Conservation (phyloP, 1,140 invertebrate genomes). For the Caenorhabditis brenneri region DNA sequence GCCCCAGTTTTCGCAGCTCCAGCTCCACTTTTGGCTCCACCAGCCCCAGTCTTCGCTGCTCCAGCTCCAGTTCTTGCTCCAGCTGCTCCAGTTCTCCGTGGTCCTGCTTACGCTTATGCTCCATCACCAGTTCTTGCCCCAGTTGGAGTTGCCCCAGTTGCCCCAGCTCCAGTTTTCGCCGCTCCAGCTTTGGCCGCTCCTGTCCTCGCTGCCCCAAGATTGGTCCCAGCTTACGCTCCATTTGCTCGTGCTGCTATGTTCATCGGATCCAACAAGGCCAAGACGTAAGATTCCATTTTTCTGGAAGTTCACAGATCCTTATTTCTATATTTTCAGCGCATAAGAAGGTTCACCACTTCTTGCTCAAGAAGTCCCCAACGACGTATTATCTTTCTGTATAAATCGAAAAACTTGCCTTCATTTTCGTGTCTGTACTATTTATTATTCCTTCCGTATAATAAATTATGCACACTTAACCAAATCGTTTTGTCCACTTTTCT, state of each 20-base stretch:
- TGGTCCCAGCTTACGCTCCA: conserved; percentile 55
- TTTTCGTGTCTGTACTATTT: neutral
- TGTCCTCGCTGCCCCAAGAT: conserved; percentile 36
- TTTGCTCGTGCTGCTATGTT: conserved; percentile 54
- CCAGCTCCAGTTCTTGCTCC: conserved; percentile 45
- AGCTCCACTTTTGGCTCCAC: conserved; percentile 45
- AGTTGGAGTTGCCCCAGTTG: conserved; percentile 4
- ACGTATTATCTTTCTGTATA: neutral
- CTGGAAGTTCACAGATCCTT: neutral
- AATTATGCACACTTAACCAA: neutral
- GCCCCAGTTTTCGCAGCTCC: conserved; percentile 45
- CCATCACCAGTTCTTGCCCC: conserved; percentile 45
- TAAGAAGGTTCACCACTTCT: conserved; percentile 25
- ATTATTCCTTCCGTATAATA: conserved; percentile 32
- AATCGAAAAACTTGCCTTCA: neutral
- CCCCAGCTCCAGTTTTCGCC: conserved; percentile 46
- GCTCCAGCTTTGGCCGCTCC: conserved; percentile 39
- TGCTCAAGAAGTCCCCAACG: neutral
- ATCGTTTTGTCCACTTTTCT: neutral
- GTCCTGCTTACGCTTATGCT: conserved; percentile 45
- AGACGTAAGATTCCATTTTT: conserved; percentile 53
- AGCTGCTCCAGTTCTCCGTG: conserved; percentile 42
- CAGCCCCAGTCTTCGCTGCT: conserved; percentile 47
- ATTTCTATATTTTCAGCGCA: neutral
- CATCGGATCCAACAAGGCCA: conserved; percentile 57